Evolutionary conservation across 2,797 vertebrate species (phyloP).

Genomic region (Setipinna tenuifilis): DNA sequence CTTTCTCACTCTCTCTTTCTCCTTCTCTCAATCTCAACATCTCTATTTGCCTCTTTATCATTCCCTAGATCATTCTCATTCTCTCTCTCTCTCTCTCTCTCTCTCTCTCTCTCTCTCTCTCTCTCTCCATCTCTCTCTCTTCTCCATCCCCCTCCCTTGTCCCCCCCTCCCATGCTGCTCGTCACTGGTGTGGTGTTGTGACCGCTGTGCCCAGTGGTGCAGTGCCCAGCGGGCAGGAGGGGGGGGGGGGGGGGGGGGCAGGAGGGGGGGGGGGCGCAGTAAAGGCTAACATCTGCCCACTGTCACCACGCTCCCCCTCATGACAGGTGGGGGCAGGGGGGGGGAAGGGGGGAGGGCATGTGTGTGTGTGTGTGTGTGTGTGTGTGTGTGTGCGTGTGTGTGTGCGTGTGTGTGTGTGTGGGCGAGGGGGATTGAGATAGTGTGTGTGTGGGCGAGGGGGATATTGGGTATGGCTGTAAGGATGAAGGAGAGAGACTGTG

Average conservation of each 20-base stretch:
- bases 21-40: not conserved
- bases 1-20: not conserved
- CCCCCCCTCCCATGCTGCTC: not conserved
- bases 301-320: not conserved
- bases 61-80: not conserved
- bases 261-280: not conserved
- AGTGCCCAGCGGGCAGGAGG: too few relatives aligned
- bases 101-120: not conserved
- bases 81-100: not conserved
- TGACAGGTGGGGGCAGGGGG: not conserved
- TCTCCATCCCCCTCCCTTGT: not conserved
- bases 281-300: conserved; percentile 22
- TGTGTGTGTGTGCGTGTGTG: not conserved
- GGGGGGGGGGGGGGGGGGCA: too few relatives aligned
- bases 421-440: too few relatives aligned
- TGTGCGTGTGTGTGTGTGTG: not conserved
- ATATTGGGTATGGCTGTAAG: not conserved
- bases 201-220: not conserved
- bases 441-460: not conserved
- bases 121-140: not conserved
- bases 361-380: too few relatives aligned
- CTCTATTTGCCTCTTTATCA: not conserved
- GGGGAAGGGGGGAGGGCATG: too few relatives aligned
- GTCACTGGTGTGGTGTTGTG: conserved; percentile 10
- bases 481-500: too few relatives aligned